Base-by-base conservation (phyloP, 1,140 invertebrate genomes). In the Listronotus oregonensis region DNA sequence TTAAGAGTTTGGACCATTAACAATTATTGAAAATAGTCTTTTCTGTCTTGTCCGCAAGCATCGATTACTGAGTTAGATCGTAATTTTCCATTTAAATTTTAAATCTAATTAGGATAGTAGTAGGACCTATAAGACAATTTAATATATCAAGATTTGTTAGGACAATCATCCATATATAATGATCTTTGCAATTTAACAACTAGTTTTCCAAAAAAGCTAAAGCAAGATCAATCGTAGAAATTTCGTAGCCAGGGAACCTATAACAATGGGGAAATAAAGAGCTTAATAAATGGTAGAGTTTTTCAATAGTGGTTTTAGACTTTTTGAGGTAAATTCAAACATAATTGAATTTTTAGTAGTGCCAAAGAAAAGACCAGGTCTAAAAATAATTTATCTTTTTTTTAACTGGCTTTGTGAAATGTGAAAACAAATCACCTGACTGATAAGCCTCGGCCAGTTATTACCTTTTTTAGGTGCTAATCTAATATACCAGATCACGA, bases 121-220 rank as follows among this genome's bases (percentile, higher is more conserved):
- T 54, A 54, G 12, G 37, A 12, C 32, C 9, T 14, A 54, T 12
- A 54, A 31, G 34, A 54, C 14, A 54, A 17, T 15, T n/a, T 34
- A 49, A 32, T 54, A 63, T 63, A 63, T 54, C 40, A 63, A 63
- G 50, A 63, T 63, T 63, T 63, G 60, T 63, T 63, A 63, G 60
- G 60, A 63, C 60, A 63, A 63, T 63, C 60, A 63, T 49, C 11
- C 58, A 60, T 51, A 50, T 21, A 61, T 61, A 52, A 34, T 14
- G 18, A 55, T 39, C 32, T 55, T 39, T 39, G 18, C 52, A n/a
- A 55, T 9, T 39, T 34, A 54, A 55, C 39, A 32, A 15, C 31
- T 15, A 55, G n/a, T 17, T 15, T 27, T 31, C 32, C n/a, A 17
- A 39, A 9, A 54, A 15, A 15, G 32, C 39, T 55, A 55, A 55